phyloP scores from a whole-genome alignment of 2,888 invertebrate genomes.

The Pachymerium ferrugineum region DNA sequence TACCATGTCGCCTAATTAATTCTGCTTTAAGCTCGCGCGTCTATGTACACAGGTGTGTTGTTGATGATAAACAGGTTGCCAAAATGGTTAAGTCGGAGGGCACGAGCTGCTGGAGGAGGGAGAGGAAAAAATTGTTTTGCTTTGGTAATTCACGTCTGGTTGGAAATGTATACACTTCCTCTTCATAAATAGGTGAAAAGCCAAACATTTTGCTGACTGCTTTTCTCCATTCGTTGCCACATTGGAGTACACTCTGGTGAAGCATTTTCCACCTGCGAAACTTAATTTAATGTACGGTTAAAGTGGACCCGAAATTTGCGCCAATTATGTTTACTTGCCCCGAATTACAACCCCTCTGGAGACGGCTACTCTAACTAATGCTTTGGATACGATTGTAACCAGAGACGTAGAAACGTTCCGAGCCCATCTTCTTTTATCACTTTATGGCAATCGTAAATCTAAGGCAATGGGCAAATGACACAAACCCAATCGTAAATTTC shows the following conservation, averaged over 20 bases:
- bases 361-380: too few species aligned
- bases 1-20: background rate
- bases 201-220: too few species aligned
- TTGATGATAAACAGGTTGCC: slow-evolving; percentile 1
- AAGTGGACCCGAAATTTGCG: background rate
- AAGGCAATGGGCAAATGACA: background rate
- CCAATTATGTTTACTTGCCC: background rate
- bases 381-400: too few species aligned
- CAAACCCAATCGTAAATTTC: background rate
- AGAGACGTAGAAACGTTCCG: background rate
- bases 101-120: too few species aligned
- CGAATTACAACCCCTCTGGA: background rate
- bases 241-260: background rate
- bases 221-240: too few species aligned
- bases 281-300: too few species aligned
- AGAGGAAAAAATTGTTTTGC: background rate
- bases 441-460: slow-evolving; percentile 7
- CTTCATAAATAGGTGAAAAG: too few species aligned
- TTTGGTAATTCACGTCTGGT: background rate
- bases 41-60: background rate
- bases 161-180: too few species aligned
- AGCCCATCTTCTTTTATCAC: slow-evolving; percentile 10
- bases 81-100: too few species aligned
- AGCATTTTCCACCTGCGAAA: background rate
- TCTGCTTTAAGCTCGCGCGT: background rate